Evolutionary conservation across 2,113 vertebrate species (phyloP).

Genomic region (Alouatta palliata): DNA sequence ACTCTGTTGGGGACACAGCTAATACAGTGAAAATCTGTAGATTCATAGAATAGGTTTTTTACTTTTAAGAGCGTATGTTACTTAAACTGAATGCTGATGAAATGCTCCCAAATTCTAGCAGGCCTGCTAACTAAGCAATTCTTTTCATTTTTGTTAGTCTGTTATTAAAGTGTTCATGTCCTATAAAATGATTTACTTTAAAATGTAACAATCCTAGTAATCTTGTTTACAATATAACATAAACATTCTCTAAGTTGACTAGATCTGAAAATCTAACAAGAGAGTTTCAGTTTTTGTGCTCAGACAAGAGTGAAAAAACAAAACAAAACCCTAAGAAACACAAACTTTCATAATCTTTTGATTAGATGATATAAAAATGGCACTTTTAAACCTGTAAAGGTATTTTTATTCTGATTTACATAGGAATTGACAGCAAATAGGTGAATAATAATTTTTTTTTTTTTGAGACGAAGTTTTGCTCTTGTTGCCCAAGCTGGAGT

Average conservation of each 20-base stretch:
- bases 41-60: not conserved
- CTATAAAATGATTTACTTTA: slow-evolving; percentile 9
- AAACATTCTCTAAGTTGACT: slow-evolving; percentile 3
- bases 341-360: not conserved
- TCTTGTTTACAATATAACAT: slow-evolving; percentile 31
- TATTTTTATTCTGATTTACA: not conserved
- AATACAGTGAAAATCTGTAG: not conserved
- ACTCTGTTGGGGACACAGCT: not conserved
- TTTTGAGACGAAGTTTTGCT: too few relatives aligned
- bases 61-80: not conserved
- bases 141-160: not conserved
- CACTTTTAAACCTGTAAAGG: not conserved
- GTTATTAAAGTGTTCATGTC: not conserved
- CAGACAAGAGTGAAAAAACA: not conserved
- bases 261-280: slow-evolving; percentile 17
- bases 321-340: not conserved
- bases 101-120: not conserved
- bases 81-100: not conserved
- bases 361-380: not conserved
- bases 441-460: not conserved
- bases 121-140: not conserved
- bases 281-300: not conserved
- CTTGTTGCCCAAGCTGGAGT: too few relatives aligned
- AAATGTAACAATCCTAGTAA: not conserved
- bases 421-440: not conserved